A percentile compares a stretch with the other conserved stretches of the same genome.
Conservation (phyloP, 2,888 invertebrate species). For the Pristionchus mayeri region DNA sequence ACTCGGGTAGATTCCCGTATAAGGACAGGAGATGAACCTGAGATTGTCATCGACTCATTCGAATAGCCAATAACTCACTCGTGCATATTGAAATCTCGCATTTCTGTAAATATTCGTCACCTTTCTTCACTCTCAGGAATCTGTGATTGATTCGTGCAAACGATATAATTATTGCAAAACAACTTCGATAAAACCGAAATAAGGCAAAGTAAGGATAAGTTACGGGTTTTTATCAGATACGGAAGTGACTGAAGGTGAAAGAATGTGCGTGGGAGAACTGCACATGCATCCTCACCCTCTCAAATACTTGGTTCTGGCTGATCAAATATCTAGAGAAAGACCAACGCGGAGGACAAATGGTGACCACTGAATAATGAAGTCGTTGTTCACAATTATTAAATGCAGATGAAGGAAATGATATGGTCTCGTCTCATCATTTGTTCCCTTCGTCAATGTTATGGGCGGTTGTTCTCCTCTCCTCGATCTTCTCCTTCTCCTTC, state of each 20-base stretch:
- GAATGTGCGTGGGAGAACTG: too few relatives aligned
- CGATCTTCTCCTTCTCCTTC: neutral
- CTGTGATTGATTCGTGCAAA: conserved; percentile 3
- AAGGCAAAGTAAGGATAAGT: neutral
- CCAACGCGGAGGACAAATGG: too few relatives aligned
- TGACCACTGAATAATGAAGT: too few relatives aligned
- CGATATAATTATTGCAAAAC: neutral
- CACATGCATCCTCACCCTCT: too few relatives aligned
- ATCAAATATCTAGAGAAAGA: too few relatives aligned
- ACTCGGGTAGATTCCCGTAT: conserved; percentile 41
- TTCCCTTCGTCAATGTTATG: conserved; percentile 1
- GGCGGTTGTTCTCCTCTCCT: conserved; percentile 1
- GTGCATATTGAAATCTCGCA: neutral
- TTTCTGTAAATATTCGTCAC: conserved; percentile 24
- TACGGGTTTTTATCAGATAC: neutral
- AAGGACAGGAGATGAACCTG: conserved; percentile 42
- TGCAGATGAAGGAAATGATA: neutral
- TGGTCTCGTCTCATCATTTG: neutral
- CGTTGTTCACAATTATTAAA: too few relatives aligned
- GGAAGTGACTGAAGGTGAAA: neutral
- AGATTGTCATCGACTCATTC: conserved; percentile 17
- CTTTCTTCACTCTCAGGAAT: conserved; percentile 32
- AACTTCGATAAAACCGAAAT: neutral
- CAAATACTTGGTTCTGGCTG: too few relatives aligned
- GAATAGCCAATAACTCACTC: neutral